Conservation (phyloP, 2,113 vertebrate species). For the Aphyosemion australe region DNA sequence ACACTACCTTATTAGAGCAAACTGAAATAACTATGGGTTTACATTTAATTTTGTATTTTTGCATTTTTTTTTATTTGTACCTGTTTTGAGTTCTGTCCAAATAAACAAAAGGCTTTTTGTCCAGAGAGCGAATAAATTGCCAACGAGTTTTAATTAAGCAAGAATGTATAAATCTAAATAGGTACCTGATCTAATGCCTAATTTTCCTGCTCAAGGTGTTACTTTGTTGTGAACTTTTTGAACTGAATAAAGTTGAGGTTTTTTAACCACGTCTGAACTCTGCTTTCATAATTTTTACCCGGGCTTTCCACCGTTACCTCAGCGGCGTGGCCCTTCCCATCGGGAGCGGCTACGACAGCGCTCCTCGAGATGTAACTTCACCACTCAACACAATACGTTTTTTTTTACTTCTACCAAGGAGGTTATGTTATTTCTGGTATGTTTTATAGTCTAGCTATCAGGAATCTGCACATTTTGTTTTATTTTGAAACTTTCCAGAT, state of each 20-base stretch:
- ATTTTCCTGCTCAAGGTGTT: conserved; percentile 78
- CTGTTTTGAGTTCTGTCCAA: conserved; percentile 70
- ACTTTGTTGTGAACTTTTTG: conserved; percentile 84
- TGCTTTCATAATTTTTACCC: too few species aligned
- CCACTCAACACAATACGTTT: too few species aligned
- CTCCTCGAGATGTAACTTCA: too few species aligned
- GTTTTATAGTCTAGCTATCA: too few species aligned
- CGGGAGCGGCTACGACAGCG: too few species aligned
- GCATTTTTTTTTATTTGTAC: conserved; percentile 71
- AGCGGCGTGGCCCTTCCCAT: too few species aligned
- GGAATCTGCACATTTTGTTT: too few species aligned
- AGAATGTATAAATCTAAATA: conserved; percentile 79
- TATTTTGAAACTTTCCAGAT: too few species aligned
- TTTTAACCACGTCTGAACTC: conserved; percentile 73
- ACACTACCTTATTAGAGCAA: conserved; percentile 93
- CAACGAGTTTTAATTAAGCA: conserved; percentile 68
- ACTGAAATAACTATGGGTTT: conserved; percentile 91
- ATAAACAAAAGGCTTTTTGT: conserved; percentile 68
- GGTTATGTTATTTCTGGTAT: too few species aligned
- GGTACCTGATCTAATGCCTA: conserved; percentile 65
- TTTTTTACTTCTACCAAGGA: too few species aligned
- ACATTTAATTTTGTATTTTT: conserved; percentile 89
- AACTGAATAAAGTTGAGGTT: conserved; percentile 84
- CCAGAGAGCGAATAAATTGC: conserved; percentile 63
- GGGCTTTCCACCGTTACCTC: too few species aligned